These are phyloP conservation scores for Myanophis thanlyinensis DNA, from an alignment of 2,113 vertebrate genomes.

Conservation along the genomic window DNA sequence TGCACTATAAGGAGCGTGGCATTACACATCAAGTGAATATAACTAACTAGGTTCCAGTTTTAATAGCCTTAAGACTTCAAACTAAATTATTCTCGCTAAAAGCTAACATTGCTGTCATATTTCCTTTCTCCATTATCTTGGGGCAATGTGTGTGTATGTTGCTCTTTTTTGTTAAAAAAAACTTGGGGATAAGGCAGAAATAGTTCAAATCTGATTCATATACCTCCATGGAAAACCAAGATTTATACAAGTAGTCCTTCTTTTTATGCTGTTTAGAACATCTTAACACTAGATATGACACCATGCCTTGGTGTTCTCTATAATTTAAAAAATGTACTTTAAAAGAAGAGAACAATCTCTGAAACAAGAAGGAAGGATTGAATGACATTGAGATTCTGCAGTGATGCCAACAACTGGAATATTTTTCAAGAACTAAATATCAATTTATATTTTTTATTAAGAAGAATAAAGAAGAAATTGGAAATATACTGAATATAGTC, in stretches of 20 bases:
- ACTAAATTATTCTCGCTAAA: neutral
- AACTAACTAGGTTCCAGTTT: neutral
- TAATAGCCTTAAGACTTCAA: neutral
- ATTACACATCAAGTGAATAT: neutral
- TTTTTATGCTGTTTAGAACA: neutral
- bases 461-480: neutral
- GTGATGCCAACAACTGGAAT: neutral
- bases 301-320: neutral
- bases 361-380: neutral
- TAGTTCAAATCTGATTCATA: neutral
- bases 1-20: neutral
- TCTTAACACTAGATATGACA: neutral
- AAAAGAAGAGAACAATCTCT: neutral
- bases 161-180: neutral
- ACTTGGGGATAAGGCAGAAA: neutral
- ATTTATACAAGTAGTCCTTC: neutral
- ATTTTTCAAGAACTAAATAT: neutral
- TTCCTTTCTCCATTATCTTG: neutral
- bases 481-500: neutral
- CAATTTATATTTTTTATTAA: neutral
- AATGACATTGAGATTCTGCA: neutral
- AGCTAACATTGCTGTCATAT: neutral
- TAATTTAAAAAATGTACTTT: neutral
- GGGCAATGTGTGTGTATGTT: neutral
- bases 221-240: neutral